Evolutionary conservation across 2,113 vertebrate genomes (phyloP), one percentile per base, ranked within the genome.

Genomic region (Oxygymnocypris stewartii): DNA sequence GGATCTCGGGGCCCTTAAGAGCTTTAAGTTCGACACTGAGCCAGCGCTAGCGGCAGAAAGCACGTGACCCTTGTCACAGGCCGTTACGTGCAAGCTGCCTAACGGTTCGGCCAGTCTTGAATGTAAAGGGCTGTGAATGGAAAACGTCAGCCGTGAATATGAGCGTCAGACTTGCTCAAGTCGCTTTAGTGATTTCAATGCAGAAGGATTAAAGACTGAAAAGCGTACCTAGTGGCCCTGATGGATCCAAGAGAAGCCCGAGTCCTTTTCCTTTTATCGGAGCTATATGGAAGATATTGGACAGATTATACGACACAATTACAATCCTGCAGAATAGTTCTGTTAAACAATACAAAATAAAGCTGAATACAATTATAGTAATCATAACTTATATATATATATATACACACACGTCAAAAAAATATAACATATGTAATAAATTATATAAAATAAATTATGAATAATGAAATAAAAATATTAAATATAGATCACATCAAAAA

Each of bases 241-340:
- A 75, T 92, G 35, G 91, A 88, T 4, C 93, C 93, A 87, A 94
- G 91, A 0, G 94, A 94, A 78, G 92, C 92, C 85, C 94, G 97
- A 91, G 95, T 96, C 94, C 97, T 96, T 95, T 97, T 97, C 93
- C 95, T 94, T 95, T 94, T 94, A 89, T 95, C 96, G 90, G 94
- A 91, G 93, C 91, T 94, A 90, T 94, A 95, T 91, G 96, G 95
- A 93, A 95, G 92, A 93, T 93, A 94, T 51, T 3, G 9, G 4
- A 77, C 44, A 77, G 42, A 28, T 73, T 92, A 93, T 95, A 95
- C 94, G 92, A 94, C 14, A 20, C 5, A 18, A 6, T 28, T 28
- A 28, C 61, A 65, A 65, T 25, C 96, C 94, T 97, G 96, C 88
- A 97, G 93, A 93, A 97, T 96, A 94, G 96, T 94, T 93, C 95